Base-by-base conservation (phyloP, 2,888 invertebrate species). In the Catocala sponsa region DNA sequence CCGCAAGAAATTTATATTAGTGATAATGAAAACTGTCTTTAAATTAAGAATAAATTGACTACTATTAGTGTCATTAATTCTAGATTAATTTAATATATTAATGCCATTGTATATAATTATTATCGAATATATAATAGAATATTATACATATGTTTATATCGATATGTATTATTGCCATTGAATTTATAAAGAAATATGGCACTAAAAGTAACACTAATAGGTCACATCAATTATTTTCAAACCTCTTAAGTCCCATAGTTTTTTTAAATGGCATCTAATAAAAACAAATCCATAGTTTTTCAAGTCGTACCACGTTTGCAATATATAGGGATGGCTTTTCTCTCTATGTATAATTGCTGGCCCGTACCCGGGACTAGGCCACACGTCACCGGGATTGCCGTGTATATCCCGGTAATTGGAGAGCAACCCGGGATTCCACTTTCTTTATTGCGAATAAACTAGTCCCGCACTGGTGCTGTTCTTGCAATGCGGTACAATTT, bases 401-500 rank as follows among this genome's bases (percentile, higher is more conserved):
- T 90, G 90, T 94, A 94, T 90, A 92, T 94, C 94, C 91, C 84
- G 86, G 94, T 95, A 95, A 94, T 94, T 94, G 94, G 92, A 91
- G 89, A 91, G 88, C 86, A 89, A 89, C 90, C 88, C 90, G 89
- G 91, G 91, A 92, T 93, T 90, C 93, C 92, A 94, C 92, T 94
- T 92, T 92, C 93, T 94, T 94, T 94, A 94, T 94, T 94, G 92
- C 92, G 77, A 90, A 94, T 94, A 94, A 94, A 94, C 91, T 92
- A 92, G 88, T 89, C 89, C 87, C 88, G 85, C 89, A 85, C 91
- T 88, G 87, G 88, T 87, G 89, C 87, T 90, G 87, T 90, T 91
- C 86, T 89, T 85, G 78, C 73, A 68, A 70, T 67, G 61, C 67
- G 82, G 87, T 74, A 55, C 64, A 78, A 84, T 72, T 67, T 47